A percentile compares a stretch with the other conserved stretches of the same genome.
phyloP scores from a whole-genome alignment of 1,140 invertebrate species.

The Dufourea novaeangliae region DNA sequence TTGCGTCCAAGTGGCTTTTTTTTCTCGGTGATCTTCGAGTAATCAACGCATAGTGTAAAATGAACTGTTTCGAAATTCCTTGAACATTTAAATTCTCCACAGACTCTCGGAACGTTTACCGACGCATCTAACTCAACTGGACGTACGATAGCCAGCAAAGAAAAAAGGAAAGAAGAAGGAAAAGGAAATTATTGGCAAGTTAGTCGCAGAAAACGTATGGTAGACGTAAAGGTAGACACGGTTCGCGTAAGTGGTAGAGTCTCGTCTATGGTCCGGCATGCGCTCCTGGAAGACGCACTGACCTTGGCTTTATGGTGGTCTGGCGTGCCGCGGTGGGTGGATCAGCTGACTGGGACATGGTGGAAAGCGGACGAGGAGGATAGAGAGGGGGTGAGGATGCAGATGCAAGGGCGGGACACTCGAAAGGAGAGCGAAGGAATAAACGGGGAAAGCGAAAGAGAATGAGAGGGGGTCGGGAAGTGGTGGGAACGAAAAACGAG shows the following conservation, averaged over 20 bases:
- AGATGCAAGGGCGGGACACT: neutral
- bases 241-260: conserved; percentile 14
- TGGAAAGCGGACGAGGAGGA: neutral
- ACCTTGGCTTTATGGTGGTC: conserved; percentile 69
- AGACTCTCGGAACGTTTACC: too few species aligned
- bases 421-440: conserved; percentile 3
- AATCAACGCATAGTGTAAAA: too few species aligned
- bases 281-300: conserved; percentile 48
- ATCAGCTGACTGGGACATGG: conserved; percentile 69
- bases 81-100: too few species aligned
- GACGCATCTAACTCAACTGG: too few species aligned
- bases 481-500: neutral
- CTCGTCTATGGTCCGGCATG: conserved; percentile 35
- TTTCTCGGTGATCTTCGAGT: too few species aligned
- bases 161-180: too few species aligned
- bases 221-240: too few species aligned
- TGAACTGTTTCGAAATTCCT: too few species aligned
- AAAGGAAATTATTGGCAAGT: too few species aligned
- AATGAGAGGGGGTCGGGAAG: neutral
- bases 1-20: too few species aligned
- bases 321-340: conserved; percentile 37
- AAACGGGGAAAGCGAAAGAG: neutral
- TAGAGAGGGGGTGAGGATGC: neutral
- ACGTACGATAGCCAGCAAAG: too few species aligned
- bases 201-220: too few species aligned